Percentiles rank a stretch among this genome's conserved stretches.
Evolutionary conservation across 2,888 invertebrate species (phyloP).

Genomic region (Hirtodrosophila confusa): DNA sequence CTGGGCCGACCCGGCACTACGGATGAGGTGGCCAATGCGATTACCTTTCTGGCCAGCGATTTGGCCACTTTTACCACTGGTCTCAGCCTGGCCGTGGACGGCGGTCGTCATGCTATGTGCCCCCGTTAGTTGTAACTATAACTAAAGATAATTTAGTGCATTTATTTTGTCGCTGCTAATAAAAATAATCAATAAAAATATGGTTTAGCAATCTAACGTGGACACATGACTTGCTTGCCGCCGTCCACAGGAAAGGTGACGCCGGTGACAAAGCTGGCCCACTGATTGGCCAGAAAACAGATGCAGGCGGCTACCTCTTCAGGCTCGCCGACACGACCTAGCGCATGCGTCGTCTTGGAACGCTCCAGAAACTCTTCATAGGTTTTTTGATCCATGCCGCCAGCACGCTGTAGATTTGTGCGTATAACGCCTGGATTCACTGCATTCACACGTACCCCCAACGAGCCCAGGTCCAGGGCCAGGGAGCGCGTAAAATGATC

Average conservation of each 20-base stretch:
- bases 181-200: background rate
- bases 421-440: slow-evolving; percentile 96
- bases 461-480: slow-evolving; percentile 92
- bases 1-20: slow-evolving; percentile 93
- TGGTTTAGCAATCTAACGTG: slow-evolving; percentile 86
- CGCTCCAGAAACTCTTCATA: slow-evolving; percentile 93
- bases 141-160: slow-evolving; percentile 28
- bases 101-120: slow-evolving; percentile 97
- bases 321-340: slow-evolving; percentile 88
- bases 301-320: slow-evolving; percentile 92
- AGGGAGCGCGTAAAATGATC: slow-evolving; percentile 97
- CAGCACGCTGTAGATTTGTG: slow-evolving; percentile 88
- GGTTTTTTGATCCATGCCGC: slow-evolving; percentile 92
- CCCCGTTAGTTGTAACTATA: slow-evolving; percentile 88
- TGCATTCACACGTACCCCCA: slow-evolving; percentile 94
- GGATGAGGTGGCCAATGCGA: slow-evolving; percentile 94
- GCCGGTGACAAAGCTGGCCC: slow-evolving; percentile 95
- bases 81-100: slow-evolving; percentile 94
- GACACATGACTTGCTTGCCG: slow-evolving; percentile 96
- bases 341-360: slow-evolving; percentile 94
- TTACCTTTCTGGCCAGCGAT: slow-evolving; percentile 95
- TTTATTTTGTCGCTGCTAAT: slow-evolving; percentile 30
- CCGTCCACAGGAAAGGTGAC: slow-evolving; percentile 96
- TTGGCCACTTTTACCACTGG: slow-evolving; percentile 96
- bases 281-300: slow-evolving; percentile 95